phyloP scores from a whole-genome alignment of 2,888 invertebrate species.

The Augochlorella aurata region DNA sequence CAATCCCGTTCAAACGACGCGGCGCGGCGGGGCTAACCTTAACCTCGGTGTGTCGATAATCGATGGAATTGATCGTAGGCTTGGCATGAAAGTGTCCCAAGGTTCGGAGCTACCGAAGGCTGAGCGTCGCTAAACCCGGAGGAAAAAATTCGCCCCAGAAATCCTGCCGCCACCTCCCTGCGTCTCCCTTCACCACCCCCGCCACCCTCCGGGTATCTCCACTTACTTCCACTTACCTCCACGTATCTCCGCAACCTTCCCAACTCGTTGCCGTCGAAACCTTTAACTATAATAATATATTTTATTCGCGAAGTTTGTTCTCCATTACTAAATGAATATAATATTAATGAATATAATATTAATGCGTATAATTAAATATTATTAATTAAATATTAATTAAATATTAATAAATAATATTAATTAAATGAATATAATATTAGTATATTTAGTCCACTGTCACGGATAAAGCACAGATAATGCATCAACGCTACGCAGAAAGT shows the following conservation, averaged over 20 bases:
- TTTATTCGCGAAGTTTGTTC: too few species aligned
- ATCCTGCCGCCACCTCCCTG: not conserved
- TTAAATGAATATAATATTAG: too few species aligned
- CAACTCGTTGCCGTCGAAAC: not conserved
- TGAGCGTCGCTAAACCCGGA: slow-evolving; percentile 57
- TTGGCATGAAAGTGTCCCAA: slow-evolving; percentile 66
- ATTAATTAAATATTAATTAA: too few species aligned
- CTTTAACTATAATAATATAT: too few species aligned
- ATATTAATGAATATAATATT: too few species aligned
- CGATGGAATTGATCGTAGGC: slow-evolving; percentile 65
- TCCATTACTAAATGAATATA: too few species aligned
- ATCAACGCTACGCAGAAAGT: too few species aligned
- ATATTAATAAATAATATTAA: too few species aligned
- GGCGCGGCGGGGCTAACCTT: slow-evolving; percentile 54
- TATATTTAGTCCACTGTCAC: too few species aligned
- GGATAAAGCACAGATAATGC: too few species aligned
- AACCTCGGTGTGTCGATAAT: slow-evolving; percentile 68
- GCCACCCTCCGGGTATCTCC: not conserved
- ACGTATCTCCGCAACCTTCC: not conserved
- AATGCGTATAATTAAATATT: too few species aligned
- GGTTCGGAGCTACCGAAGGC: slow-evolving; percentile 68
- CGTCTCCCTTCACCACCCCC: not conserved
- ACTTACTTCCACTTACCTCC: not conserved
- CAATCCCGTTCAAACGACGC: slow-evolving; percentile 45
- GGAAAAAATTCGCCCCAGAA: slow-evolving; percentile 22